A percentile compares a stretch with the other conserved stretches of the same genome.
Evolutionary conservation across 2,797 vertebrate species (phyloP).

Genomic region (Anisognathus igniventris): DNA sequence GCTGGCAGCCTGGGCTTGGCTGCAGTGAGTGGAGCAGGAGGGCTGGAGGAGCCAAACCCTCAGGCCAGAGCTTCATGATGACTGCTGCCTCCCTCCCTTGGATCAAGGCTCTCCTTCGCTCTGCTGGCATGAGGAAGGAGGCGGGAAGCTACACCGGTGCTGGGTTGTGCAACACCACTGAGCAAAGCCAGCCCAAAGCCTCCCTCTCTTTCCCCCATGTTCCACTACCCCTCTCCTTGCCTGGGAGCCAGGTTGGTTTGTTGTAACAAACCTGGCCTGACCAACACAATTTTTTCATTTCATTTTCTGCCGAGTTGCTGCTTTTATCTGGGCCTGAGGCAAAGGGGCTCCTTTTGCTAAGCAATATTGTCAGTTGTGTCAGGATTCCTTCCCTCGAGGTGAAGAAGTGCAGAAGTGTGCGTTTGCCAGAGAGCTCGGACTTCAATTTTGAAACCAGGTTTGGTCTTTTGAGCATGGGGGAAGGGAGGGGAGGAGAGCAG

Average conservation of each 20-base stretch:
- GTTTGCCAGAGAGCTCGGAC: not conserved
- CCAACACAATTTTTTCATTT: not conserved
- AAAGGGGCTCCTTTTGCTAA: not conserved
- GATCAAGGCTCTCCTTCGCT: accelerated
- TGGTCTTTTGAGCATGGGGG: not conserved
- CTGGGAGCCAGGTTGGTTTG: not conserved
- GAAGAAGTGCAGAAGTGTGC: not conserved
- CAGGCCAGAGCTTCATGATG: not conserved
- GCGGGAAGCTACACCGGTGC: not conserved
- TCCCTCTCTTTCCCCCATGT: not conserved
- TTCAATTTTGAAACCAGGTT: slow-evolving; percentile 33
- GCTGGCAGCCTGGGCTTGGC: accelerated
- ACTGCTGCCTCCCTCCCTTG: not conserved
- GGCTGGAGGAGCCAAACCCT: not conserved
- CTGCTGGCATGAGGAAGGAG: not conserved
- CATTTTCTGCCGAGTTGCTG: not conserved
- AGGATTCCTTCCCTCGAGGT: not conserved
- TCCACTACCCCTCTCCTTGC: not conserved
- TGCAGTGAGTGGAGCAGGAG: not conserved
- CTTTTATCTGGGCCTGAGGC: not conserved
- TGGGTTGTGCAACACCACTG: accelerated
- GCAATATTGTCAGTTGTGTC: not conserved
- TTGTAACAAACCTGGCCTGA: not conserved
- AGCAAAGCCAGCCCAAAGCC: not conserved
- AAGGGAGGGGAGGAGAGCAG: not conserved